Conservation (phyloP, 2,888 invertebrate genomes). For the Oscheius sp. region DNA sequence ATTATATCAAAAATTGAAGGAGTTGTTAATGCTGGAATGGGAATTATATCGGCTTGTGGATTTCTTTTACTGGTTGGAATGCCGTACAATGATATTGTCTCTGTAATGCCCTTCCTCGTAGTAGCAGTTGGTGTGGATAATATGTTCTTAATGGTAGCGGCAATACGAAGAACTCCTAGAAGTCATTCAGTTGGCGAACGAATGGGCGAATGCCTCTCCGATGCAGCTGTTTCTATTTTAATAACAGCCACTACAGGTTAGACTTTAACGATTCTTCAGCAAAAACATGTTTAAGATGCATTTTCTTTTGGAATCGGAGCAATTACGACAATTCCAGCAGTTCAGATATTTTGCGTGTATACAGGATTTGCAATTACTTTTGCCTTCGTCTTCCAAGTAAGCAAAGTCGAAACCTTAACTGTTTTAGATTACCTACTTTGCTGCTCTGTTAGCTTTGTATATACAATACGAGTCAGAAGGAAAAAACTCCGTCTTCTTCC, state of each 20-base stretch:
- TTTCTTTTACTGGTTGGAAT: constrained; percentile 87
- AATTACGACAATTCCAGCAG: constrained; percentile 90
- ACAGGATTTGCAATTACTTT: constrained; percentile 74
- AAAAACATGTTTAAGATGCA: constrained; percentile 53
- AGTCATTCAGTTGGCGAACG: constrained; percentile 73
- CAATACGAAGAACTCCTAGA: constrained; percentile 85
- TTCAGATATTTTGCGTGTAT: constrained; percentile 92
- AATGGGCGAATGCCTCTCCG: constrained; percentile 81
- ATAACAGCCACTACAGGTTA: constrained; percentile 77
- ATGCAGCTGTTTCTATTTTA: constrained; percentile 92
- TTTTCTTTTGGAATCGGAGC: constrained; percentile 74
- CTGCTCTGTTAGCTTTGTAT: constrained; percentile 62
- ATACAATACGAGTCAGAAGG: constrained; percentile 63
- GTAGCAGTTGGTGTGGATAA: constrained; percentile 95
- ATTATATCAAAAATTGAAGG: constrained; percentile 69
- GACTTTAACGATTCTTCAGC: neutral
- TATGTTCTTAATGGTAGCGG: constrained; percentile 93
- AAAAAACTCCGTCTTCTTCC: constrained; percentile 54
- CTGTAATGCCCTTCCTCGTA: constrained; percentile 93
- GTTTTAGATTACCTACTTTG: constrained; percentile 68
- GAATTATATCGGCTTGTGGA: constrained; percentile 88
- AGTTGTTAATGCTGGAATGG: constrained; percentile 89
- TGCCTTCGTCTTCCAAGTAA: constrained; percentile 68
- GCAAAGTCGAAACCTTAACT: neutral
- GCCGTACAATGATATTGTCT: constrained; percentile 91